Conservation (phyloP, 1,140 invertebrate species). For the Lepidurus couesii region DNA sequence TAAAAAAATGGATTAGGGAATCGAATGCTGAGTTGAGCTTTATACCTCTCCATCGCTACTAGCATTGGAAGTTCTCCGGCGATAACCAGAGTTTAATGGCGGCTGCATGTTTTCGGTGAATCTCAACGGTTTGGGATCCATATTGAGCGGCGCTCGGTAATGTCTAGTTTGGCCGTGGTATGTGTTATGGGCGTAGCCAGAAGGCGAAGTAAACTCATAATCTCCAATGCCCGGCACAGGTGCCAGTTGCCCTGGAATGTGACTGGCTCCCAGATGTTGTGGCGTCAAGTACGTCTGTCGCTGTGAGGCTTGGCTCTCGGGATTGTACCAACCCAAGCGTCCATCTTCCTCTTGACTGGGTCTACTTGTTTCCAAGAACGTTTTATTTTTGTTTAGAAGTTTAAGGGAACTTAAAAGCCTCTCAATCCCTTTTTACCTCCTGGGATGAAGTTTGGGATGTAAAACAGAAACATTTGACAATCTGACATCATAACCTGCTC, state of each 20-base stretch:
- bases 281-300: not conserved
- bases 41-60: constrained; percentile 53
- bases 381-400: not conserved
- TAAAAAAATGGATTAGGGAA: not conserved
- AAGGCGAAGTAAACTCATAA: constrained; percentile 54
- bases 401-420: not conserved
- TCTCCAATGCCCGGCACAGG: constrained; percentile 40
- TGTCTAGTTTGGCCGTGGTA: constrained; percentile 80
- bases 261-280: not conserved
- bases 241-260: constrained; percentile 27
- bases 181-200: constrained; percentile 73
- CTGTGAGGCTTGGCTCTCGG: not conserved
- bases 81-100: constrained; percentile 39
- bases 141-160: constrained; percentile 60
- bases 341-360: constrained; percentile 27
- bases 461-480: constrained; percentile 75
- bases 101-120: constrained; percentile 55
- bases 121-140: constrained; percentile 55
- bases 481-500: constrained; percentile 82
- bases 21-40: not conserved
- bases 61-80: constrained; percentile 60
- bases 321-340: not conserved
- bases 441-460: constrained; percentile 68
- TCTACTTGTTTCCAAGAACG: not conserved
- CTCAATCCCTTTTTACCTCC: not conserved